Evolutionary conservation across 1,140 invertebrate species (phyloP), one percentile per base, ranked within the genome.

Genomic region (Lysiphlebus fabarum): DNA sequence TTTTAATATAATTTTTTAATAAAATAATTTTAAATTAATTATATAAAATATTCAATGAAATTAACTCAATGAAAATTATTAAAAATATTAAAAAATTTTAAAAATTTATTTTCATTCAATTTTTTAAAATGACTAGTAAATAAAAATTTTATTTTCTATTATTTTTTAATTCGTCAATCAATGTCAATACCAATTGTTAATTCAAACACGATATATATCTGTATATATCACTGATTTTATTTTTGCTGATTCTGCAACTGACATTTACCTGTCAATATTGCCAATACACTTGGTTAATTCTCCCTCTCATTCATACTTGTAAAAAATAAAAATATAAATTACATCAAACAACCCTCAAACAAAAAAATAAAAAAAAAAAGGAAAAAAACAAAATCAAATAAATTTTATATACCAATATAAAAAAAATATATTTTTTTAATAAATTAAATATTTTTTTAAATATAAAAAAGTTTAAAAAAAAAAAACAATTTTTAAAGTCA

Each of bases 401-500:
- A 7, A 7, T 11, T 40, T 1, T 40, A 4, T 8, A 34, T 11
- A n/a, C 38, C 33, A 51, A 33, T 34, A 12, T 12, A 47, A 48
- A 48, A 48, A n/a, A n/a, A n/a, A n/a, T 49, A 49, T 26, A 48
- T 26, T 26, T 26, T 7, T 11, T 10, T 26, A 11, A 10, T 26
- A 49, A 49, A 33, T 11, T 9, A 34, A 7, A 49, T 26, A 8
- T 26, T 5, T 11, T 8, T 26, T 5, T 26, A 5, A 49, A n/a
- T n/a, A n/a, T n/a, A n/a, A n/a, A n/a, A n/a, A n/a, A n/a, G n/a
- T n/a, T n/a, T n/a, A n/a, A 43, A 37, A 37, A 44, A 49, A 42
- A 53, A 60, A 60, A 60, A 50, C 44, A 55, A 55, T 60, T 60
- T 55, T 37, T 37, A 36, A 60, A 60, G 58, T 60, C 58, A 60